phyloP scores from a whole-genome alignment of 1,140 invertebrate species.

The Manduca sexta region DNA sequence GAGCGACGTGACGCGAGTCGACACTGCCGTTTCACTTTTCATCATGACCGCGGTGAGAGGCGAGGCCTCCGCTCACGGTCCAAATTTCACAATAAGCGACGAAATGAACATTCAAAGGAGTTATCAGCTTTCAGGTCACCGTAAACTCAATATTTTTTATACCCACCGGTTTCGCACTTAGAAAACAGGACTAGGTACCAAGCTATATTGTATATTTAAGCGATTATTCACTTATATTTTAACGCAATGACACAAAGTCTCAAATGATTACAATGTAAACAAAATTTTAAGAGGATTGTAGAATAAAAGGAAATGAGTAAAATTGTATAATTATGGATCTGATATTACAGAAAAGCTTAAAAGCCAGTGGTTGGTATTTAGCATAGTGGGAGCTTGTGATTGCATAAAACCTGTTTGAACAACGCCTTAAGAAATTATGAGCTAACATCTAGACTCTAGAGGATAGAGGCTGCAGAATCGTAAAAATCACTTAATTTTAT shows the following conservation, averaged over 20 bases:
- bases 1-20: slow-evolving; percentile 50
- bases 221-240: too few relatives aligned
- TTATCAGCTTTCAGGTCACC: slow-evolving; percentile 12
- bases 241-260: too few relatives aligned
- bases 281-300: too few relatives aligned
- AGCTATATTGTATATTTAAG: too few relatives aligned
- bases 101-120: slow-evolving; percentile 36
- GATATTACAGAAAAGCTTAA: slow-evolving; percentile 18
- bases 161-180: too few relatives aligned
- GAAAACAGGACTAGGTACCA: too few relatives aligned
- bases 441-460: slow-evolving; percentile 3
- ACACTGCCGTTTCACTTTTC: slow-evolving; percentile 66
- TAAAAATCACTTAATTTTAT: too few relatives aligned
- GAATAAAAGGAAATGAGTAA: too few relatives aligned
- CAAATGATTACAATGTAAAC: too few relatives aligned
- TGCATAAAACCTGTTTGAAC: slow-evolving; percentile 30
- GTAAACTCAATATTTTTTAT: not conserved
- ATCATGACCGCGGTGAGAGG: slow-evolving; percentile 66
- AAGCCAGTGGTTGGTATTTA: slow-evolving; percentile 37
- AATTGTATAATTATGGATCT: too few relatives aligned
- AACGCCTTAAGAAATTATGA: slow-evolving; percentile 16
- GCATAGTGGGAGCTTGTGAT: slow-evolving; percentile 14
- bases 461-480: not conserved
- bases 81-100: slow-evolving; percentile 62
- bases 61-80: slow-evolving; percentile 54